phyloP scores from a whole-genome alignment of 2,797 vertebrate genomes.

The Melopsittacus undulatus region DNA sequence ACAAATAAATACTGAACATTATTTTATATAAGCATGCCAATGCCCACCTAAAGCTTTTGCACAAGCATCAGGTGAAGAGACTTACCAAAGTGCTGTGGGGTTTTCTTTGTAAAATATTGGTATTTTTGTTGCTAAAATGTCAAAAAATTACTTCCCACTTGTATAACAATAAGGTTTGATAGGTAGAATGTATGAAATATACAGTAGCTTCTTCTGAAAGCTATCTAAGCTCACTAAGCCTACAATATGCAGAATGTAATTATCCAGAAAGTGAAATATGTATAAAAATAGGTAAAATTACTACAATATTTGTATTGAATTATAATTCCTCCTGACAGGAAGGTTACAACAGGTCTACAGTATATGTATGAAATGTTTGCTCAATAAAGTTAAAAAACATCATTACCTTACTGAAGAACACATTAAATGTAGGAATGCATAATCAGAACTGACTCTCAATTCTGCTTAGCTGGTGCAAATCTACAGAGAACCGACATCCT shows the following conservation, averaged over 20 bases:
- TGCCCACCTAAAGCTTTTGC: conserved; percentile 33
- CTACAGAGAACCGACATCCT: conserved; percentile 58
- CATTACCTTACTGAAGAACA: conserved; percentile 59
- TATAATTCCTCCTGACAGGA: conserved; percentile 69
- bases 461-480: conserved; percentile 72
- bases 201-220: conserved; percentile 59
- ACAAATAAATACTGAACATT: conserved; percentile 42
- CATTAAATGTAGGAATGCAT: conserved; percentile 70
- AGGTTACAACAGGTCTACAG: conserved; percentile 69
- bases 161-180: conserved; percentile 29
- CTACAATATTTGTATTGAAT: conserved; percentile 74
- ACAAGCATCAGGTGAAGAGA: conserved; percentile 8
- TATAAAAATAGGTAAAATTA: conserved; percentile 82
- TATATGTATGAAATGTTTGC: conserved; percentile 75
- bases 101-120: conserved; percentile 9
- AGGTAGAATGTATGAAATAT: conserved; percentile 59
- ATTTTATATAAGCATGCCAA: conserved; percentile 20
- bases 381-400: conserved; percentile 74
- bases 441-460: conserved; percentile 72
- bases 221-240: conserved; percentile 34
- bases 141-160: conserved; percentile 16
- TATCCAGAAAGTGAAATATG: conserved; percentile 70
- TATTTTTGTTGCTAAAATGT: conserved; percentile 17
- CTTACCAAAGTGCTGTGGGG: background rate
- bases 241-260: conserved; percentile 65